Percentiles rank a stretch among this genome's conserved stretches.
phyloP scores from a whole-genome alignment of 2,797 vertebrate genomes.

The Serranus cabrilla region DNA sequence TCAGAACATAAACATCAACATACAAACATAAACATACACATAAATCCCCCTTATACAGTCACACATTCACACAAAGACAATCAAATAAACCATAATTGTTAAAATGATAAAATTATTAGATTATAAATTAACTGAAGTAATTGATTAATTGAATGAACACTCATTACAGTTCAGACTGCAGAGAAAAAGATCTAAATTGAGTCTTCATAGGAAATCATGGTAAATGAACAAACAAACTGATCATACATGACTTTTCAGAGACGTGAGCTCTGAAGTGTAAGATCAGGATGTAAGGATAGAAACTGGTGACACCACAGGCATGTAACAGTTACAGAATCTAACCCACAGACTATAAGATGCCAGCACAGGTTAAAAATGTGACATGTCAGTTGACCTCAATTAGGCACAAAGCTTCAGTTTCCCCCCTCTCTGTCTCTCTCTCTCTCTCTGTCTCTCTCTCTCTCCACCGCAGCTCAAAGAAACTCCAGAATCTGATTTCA shows the following conservation, averaged over 20 bases:
- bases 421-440: neutral
- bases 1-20: neutral
- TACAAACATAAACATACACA: too few relatives aligned
- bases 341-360: constrained; percentile 31
- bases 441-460: too few relatives aligned
- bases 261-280: neutral
- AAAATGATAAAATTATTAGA: too few relatives aligned
- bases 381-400: constrained; percentile 46
- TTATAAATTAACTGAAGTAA: neutral
- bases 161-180: neutral
- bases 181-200: neutral
- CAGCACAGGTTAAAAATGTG: constrained; percentile 34
- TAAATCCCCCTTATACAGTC: too few relatives aligned
- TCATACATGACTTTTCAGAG: neutral
- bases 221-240: neutral
- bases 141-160: neutral
- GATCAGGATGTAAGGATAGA: neutral
- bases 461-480: constrained; percentile 39
- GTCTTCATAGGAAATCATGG: neutral
- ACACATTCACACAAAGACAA: too few relatives aligned
- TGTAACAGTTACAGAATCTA: constrained; percentile 21
- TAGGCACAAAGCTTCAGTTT: constrained; percentile 39
- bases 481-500: constrained; percentile 67
- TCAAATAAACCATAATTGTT: too few relatives aligned
- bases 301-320: constrained; percentile 6